Evolutionary conservation across 2,888 invertebrate genomes (phyloP).

Genomic region (Drosophila paracracens): DNA sequence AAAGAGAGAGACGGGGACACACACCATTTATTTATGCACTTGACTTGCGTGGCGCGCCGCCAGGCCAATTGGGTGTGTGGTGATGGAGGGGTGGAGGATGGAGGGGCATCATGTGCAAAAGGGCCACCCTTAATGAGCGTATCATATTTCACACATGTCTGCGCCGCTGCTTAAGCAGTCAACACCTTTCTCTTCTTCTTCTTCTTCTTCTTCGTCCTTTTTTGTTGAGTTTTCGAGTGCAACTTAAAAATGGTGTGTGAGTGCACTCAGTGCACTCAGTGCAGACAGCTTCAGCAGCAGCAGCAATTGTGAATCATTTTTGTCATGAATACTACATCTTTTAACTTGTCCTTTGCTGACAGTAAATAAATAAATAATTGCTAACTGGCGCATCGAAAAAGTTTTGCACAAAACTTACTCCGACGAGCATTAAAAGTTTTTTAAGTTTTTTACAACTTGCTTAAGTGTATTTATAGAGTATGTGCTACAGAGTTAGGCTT

Average conservation of each 20-base stretch:
- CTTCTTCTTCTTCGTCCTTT: background rate
- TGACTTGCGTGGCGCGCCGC: conserved; percentile 54
- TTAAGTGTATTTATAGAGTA: conserved; percentile 3
- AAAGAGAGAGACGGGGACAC: conserved; percentile 10
- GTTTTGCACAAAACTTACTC: conserved; percentile 1
- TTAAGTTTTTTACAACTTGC: conserved; percentile 9
- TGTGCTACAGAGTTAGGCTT: too few relatives aligned
- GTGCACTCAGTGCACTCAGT: conserved; percentile 32
- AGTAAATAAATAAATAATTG: conserved; percentile 43
- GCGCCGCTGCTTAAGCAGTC: conserved; percentile 58
- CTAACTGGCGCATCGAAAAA: conserved; percentile 24
- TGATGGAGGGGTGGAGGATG: background rate
- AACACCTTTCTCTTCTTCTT: conserved; percentile 28
- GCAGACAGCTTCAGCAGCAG: background rate
- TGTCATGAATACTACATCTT: background rate
- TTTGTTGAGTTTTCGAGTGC: conserved; percentile 31
- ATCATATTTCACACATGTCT: conserved; percentile 70
- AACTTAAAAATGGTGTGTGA: conserved; percentile 52
- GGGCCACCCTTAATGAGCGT: conserved; percentile 64
- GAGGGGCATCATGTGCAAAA: conserved; percentile 17
- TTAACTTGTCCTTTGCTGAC: conserved; percentile 9
- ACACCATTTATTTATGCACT: conserved; percentile 73
- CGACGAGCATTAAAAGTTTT: conserved; percentile 5
- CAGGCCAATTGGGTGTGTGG: conserved; percentile 23
- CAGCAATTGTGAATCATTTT: conserved; percentile 5